Conservation (phyloP, 2,113 vertebrate genomes). For the Lanius collurio region DNA sequence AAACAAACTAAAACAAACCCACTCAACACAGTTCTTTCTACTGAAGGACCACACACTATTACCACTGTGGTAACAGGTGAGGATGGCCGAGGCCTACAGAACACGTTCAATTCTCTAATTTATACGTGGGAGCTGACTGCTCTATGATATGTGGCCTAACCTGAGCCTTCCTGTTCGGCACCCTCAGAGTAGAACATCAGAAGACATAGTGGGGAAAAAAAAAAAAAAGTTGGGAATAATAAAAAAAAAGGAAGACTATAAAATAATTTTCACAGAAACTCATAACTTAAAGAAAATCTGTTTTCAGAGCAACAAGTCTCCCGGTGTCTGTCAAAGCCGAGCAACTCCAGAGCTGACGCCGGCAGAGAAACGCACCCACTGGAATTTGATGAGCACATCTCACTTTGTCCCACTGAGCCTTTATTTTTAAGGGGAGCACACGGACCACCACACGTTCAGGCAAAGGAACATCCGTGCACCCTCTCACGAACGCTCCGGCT, state of each 20-base stretch:
- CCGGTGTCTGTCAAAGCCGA: not conserved
- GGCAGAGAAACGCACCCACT: not conserved
- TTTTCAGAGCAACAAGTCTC: conserved; percentile 39
- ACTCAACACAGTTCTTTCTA: not conserved
- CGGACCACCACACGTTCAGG: not conserved
- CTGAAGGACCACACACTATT: not conserved
- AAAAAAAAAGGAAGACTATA: not conserved
- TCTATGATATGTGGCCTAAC: not conserved
- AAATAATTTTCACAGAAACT: not conserved
- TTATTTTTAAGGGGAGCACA: not conserved
- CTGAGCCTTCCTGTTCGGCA: not conserved
- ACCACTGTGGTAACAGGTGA: not conserved
- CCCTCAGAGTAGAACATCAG: not conserved
- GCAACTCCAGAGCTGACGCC: not conserved
- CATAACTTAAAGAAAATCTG: not conserved
- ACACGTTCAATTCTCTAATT: not conserved
- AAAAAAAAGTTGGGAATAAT: not conserved
- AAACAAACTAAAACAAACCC: not conserved
- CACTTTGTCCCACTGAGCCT: not conserved
- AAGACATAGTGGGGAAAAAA: accelerated
- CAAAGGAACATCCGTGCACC: not conserved
- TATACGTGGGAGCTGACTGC: not conserved
- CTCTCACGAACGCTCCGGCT: not conserved
- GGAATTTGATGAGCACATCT: not conserved
- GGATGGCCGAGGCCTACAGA: not conserved